Percentiles rank a stretch among this genome's conserved stretches.
Conservation (phyloP, 2,113 vertebrate species). For the Zosterops borbonicus region DNA sequence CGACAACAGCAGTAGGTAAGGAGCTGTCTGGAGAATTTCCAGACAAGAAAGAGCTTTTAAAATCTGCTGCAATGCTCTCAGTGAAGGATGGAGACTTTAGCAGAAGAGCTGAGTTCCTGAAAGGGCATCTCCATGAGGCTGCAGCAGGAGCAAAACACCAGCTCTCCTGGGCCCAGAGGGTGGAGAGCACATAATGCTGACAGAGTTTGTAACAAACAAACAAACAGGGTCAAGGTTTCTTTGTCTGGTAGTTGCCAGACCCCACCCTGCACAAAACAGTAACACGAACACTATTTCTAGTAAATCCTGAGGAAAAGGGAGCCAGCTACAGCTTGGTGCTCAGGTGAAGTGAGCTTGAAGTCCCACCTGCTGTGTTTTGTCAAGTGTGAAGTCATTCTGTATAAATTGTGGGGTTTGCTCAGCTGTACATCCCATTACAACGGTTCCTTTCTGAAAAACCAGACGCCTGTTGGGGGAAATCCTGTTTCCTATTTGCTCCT, state of each 20-base stretch:
- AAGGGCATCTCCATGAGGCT: background rate
- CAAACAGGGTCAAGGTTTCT: background rate
- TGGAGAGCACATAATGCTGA: fast-evolving
- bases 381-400: background rate
- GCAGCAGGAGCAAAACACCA: background rate
- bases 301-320: background rate
- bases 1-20: constrained; percentile 3
- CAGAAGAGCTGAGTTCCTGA: background rate
- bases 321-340: background rate
- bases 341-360: background rate
- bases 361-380: background rate
- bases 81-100: constrained; percentile 30
- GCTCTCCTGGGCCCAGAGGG: background rate
- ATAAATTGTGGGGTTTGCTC: background rate
- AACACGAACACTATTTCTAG: background rate
- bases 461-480: background rate
- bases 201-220: background rate
- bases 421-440: background rate
- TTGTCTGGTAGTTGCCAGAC: background rate
- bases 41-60: constrained; percentile 45
- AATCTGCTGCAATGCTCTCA: constrained; percentile 22
- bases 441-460: background rate
- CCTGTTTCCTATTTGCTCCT: constrained; percentile 29
- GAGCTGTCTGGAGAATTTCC: constrained; percentile 63
- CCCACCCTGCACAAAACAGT: background rate